Conservation (phyloP, 2,113 vertebrate genomes). For the Phalacrocorax pelagicus region DNA sequence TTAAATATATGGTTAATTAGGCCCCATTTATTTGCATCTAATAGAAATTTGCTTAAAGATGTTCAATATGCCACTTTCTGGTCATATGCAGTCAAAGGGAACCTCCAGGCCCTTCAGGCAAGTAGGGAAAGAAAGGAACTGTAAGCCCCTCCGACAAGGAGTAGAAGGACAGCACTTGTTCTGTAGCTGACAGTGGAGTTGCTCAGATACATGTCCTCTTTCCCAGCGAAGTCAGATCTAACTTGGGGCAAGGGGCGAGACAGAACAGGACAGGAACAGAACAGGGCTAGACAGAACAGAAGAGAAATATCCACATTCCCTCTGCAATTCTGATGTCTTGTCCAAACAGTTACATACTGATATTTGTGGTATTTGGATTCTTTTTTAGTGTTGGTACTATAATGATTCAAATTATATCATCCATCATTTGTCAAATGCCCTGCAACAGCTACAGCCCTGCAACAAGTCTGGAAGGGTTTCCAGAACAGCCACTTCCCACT, state of each 20-base stretch:
- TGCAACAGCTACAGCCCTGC: background rate
- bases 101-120: background rate
- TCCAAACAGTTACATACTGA: background rate
- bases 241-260: background rate
- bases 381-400: background rate
- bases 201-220: background rate
- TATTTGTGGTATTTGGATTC: background rate
- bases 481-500: slow-evolving; percentile 26
- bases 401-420: background rate
- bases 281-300: background rate
- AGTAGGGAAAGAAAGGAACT: background rate
- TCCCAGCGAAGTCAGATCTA: background rate
- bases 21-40: background rate
- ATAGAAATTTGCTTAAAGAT: background rate
- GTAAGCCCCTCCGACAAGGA: background rate
- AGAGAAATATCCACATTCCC: background rate
- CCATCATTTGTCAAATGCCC: slow-evolving; percentile 12
- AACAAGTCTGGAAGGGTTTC: background rate
- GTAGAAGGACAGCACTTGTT: background rate
- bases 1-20: background rate
- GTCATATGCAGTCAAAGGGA: background rate
- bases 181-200: background rate
- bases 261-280: background rate
- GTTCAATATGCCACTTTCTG: background rate
- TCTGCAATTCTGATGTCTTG: background rate